Conservation (phyloP, 2,113 vertebrate genomes). For the Empidonax traillii region DNA sequence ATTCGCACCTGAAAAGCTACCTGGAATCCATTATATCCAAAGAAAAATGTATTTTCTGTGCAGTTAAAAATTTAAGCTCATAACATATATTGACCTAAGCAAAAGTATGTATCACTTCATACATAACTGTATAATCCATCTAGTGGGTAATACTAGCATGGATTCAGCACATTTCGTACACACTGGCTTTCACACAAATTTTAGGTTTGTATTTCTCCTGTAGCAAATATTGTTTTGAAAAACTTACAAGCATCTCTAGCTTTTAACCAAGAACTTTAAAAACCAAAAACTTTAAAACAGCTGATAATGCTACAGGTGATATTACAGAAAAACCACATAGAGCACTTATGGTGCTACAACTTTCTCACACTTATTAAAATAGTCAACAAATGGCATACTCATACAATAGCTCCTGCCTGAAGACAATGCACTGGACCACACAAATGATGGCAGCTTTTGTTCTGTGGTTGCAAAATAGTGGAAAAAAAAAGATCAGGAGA, state of each 20-base stretch:
- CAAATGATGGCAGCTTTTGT: background rate
- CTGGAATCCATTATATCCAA: background rate
- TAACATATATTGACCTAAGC: background rate
- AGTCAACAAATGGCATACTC: background rate
- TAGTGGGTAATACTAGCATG: background rate
- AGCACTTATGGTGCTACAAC: background rate
- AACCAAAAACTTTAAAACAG: background rate
- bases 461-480: background rate
- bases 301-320: constrained; percentile 59
- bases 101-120: background rate
- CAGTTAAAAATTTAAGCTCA: background rate
- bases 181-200: constrained; percentile 35
- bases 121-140: background rate
- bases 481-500: background rate
- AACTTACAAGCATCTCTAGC: constrained; percentile 1
- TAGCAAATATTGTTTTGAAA: constrained; percentile 35
- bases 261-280: constrained; percentile 61
- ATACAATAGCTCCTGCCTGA: background rate
- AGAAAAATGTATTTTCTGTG: background rate
- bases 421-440: background rate
- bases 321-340: constrained; percentile 31
- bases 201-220: constrained; percentile 17
- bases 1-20: background rate
- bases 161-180: constrained; percentile 26
- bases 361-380: background rate